Evolutionary conservation across 53 echinoderm and acorn worm species (phyloP).

Genomic region (Mesocentrotus franciscanus): DNA sequence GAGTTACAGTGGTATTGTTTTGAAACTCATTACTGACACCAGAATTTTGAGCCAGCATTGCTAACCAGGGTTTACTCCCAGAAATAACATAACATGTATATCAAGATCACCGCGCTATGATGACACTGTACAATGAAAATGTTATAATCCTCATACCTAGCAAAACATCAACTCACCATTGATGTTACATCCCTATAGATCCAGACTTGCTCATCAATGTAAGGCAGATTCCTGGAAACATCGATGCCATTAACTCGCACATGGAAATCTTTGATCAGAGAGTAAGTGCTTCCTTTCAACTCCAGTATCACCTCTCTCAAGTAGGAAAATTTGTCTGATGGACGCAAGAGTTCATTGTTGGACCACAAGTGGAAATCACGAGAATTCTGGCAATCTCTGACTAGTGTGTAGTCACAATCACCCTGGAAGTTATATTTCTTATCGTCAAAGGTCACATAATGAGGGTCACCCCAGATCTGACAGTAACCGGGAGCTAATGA

Average conservation of each 20-base stretch:
- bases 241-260: constrained; percentile 76
- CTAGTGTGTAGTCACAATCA: no score
- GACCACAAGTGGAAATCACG: constrained; percentile 74
- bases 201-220: constrained; percentile 9
- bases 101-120: not conserved
- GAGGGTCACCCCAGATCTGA: no score
- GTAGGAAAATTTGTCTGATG: constrained; percentile 72
- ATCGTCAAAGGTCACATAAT: no score
- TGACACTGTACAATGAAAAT: not conserved
- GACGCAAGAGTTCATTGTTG: constrained; percentile 64
- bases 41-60: no score
- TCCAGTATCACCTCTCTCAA: constrained; percentile 73
- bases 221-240: constrained; percentile 70
- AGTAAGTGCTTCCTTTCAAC: constrained; percentile 65
- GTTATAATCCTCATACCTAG: not conserved
- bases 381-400: no score
- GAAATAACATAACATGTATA: not conserved
- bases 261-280: constrained; percentile 65
- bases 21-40: no score
- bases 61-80: not conserved
- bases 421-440: no score
- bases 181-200: constrained; percentile 43
- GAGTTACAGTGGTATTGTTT: no score
- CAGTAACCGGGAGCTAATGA: constrained; percentile 50
- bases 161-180: constrained; percentile 70